These are phyloP conservation scores for Hippoglossus hippoglossus DNA, from an alignment of 2,797 vertebrate species.

Conservation along the genomic window DNA sequence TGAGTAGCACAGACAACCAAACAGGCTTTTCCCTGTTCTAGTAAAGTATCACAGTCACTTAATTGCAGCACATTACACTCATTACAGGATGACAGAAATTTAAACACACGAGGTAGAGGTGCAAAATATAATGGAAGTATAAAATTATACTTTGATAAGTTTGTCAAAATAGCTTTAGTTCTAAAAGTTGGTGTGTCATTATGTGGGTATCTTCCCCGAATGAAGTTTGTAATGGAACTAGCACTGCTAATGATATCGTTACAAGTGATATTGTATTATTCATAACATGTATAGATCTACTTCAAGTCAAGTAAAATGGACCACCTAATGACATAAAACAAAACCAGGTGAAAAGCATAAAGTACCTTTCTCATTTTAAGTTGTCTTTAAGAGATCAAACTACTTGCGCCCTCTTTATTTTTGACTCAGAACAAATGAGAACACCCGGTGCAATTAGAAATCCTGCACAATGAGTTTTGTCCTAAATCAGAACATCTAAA, in stretches of 20 bases:
- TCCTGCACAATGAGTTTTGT: neutral
- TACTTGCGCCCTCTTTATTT: neutral
- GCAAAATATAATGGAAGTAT: neutral
- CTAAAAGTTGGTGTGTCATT: no score
- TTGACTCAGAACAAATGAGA: neutral
- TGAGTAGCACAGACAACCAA: constrained; percentile 8
- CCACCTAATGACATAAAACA: no score
- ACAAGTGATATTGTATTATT: neutral
- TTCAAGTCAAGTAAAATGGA: no score
- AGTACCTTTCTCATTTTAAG: neutral
- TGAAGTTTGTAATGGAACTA: no score
- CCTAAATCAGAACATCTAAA: constrained; percentile 9
- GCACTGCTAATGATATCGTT: no score
- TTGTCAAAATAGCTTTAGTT: neutral
- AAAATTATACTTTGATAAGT: neutral
- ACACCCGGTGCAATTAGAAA: neutral
- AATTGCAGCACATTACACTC: neutral
- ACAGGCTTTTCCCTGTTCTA: constrained; percentile 12
- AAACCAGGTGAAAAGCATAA: no score
- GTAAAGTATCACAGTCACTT: neutral
- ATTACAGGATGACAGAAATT: neutral
- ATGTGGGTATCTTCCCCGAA: no score
- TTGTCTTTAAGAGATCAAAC: no score
- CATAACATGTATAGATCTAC: neutral
- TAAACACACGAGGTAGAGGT: neutral